Evolutionary conservation across 1,140 invertebrate species (phyloP).

Genomic region (Zophobas atratus): DNA sequence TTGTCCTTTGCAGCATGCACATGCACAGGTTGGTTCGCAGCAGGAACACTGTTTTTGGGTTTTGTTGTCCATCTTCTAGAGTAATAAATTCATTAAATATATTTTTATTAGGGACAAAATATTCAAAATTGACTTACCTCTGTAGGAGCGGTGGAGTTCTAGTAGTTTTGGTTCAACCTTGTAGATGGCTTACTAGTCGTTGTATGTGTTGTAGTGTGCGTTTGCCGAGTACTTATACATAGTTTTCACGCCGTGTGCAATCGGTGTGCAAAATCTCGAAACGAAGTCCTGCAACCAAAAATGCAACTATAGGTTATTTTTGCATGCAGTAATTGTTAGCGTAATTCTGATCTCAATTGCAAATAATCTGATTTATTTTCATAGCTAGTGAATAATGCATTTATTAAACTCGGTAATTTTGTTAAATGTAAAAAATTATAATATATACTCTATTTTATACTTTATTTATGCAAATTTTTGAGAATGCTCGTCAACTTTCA

Average conservation of each 20-base stretch:
- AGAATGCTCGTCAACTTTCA: too few relatives aligned
- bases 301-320: neutral
- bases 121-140: too few relatives aligned
- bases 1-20: neutral
- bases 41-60: neutral
- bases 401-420: too few relatives aligned
- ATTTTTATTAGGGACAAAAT: too few relatives aligned
- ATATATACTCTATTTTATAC: too few relatives aligned
- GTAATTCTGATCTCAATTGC: too few relatives aligned
- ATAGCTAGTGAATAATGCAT: too few relatives aligned
- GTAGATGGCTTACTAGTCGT: neutral
- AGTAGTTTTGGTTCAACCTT: neutral
- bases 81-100: too few relatives aligned
- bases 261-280: neutral
- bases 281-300: neutral
- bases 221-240: neutral
- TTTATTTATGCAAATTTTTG: too few relatives aligned
- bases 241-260: neutral
- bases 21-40: neutral
- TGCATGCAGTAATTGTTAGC: neutral
- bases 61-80: neutral
- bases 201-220: neutral
- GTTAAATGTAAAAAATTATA: too few relatives aligned
- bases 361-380: too few relatives aligned
- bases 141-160: too few relatives aligned